Percentiles rank a stretch among this genome's conserved stretches.
Evolutionary conservation across 2,797 vertebrate species (phyloP).

Genomic region (Premnoplex brunnescens): DNA sequence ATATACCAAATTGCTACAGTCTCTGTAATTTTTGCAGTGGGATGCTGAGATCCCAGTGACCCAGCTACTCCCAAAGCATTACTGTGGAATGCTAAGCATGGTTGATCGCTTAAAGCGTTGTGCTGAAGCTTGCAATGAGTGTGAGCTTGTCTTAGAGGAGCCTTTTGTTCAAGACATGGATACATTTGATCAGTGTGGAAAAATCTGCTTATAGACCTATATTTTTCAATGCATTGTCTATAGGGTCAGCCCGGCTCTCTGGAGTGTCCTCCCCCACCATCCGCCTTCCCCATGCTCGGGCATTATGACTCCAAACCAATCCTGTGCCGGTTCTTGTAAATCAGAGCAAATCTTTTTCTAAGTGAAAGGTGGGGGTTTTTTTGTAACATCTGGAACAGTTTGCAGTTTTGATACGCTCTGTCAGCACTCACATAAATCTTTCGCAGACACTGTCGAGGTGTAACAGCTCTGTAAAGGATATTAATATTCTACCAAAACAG

Average conservation of each 20-base stretch:
- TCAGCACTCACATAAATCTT: conserved; percentile 21
- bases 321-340: conserved; percentile 13
- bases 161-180: conserved; percentile 72
- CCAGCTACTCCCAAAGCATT: conserved; percentile 59
- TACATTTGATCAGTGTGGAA: conserved; percentile 71
- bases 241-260: neutral
- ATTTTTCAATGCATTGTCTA: conserved; percentile 47
- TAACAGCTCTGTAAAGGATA: conserved; percentile 58
- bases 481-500: conserved; percentile 64
- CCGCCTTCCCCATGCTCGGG: neutral
- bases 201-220: conserved; percentile 37
- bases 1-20: conserved; percentile 68
- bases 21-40: conserved; percentile 71
- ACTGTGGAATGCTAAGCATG: conserved; percentile 79
- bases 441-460: conserved; percentile 5
- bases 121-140: conserved; percentile 77
- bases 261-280: neutral
- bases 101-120: conserved; percentile 72
- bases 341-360: conserved; percentile 47
- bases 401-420: conserved; percentile 60
- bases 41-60: conserved; percentile 68
- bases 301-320: neutral
- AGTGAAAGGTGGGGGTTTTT: conserved; percentile 23
- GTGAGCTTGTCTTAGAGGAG: conserved; percentile 76
- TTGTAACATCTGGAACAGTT: conserved; percentile 59